Base-by-base conservation (phyloP, 2,113 vertebrate genomes). In the Periophthalmus modestus region DNA sequence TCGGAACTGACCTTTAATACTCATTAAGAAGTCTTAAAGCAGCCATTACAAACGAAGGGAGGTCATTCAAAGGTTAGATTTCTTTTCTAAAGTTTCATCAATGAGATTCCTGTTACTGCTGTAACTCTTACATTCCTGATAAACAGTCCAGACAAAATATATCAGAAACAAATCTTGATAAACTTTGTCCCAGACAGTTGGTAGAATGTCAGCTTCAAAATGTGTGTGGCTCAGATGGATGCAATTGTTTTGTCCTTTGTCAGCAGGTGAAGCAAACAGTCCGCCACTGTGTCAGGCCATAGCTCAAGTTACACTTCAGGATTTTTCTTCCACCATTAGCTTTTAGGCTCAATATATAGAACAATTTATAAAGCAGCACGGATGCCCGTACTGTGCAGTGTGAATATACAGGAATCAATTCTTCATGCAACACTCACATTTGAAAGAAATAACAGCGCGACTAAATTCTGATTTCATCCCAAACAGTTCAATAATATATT, bases 1-100 rank as follows among this genome's bases (percentile, higher is more conserved):
- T 13, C 39, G 73, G 73, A 71, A 71, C 23, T 72, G 81, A 86
- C 85, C 70, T 80, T 82, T 74, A 61, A 57, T 36, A 24, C 28
- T 66, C 55, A 77, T 62, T 63, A 50, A 36, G 34, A 19, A 66
- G 39, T 11, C 47, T 69, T 4, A 78, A 58, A 15, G 12, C 16
- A 23, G 73, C 71, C 62, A 39, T 65, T 34, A 74, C 28, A 39
- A 72, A 72, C 43, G 34, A 9, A 65, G 47, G 34, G 16, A 73
- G 54, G 19, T 10, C 0, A 16, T 4, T 10, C 34, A 72, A 78
- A 82, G 73, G 69, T 72, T 70, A 72, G 12, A 28, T 7, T 21
- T 36, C 14, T 59, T 59, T 28, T 34, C 19, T 62, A 7, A 62
- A 62, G 14, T 16, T 62, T 59, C 14, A 10, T 33, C 11, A 61